Conservation (phyloP, 1,140 invertebrate genomes). For the Whitmania pigra region DNA sequence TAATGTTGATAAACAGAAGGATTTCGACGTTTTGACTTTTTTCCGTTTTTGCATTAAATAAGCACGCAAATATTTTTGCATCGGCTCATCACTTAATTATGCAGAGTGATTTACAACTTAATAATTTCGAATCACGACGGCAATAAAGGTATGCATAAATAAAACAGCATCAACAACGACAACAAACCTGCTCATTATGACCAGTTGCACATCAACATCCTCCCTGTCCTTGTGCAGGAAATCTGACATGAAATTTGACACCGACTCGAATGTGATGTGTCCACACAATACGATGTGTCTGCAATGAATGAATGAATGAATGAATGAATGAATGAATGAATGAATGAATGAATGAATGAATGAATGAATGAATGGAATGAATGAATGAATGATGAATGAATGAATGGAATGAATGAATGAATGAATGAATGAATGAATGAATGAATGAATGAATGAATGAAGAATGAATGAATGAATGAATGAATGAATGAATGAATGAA, state of each 20-base stretch:
- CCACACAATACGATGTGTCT: conserved; percentile 99
- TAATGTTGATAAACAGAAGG: no score
- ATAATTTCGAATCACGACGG: no score
- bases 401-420: background rate
- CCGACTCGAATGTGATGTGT: conserved; percentile 98
- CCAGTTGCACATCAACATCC: conserved; percentile 98
- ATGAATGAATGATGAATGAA: background rate
- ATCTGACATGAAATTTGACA: conserved; percentile 99
- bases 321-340: background rate
- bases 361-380: background rate
- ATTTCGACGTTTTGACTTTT: no score
- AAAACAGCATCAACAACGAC: no score
- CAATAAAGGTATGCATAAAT: no score
- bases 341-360: background rate
- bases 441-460: background rate
- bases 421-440: conserved; percentile 2
- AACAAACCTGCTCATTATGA: conserved; percentile 89
- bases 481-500: background rate
- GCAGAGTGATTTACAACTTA: no score
- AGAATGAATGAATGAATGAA: background rate
- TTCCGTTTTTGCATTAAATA: no score
- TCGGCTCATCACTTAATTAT: no score
- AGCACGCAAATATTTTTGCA: no score
- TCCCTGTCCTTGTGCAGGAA: conserved; percentile 99
- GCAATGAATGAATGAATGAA: conserved; percentile 28